Percentiles rank a stretch among this genome's conserved stretches.
Evolutionary conservation across 2,113 vertebrate species (phyloP).

Genomic region (Trachemys scripta): DNA sequence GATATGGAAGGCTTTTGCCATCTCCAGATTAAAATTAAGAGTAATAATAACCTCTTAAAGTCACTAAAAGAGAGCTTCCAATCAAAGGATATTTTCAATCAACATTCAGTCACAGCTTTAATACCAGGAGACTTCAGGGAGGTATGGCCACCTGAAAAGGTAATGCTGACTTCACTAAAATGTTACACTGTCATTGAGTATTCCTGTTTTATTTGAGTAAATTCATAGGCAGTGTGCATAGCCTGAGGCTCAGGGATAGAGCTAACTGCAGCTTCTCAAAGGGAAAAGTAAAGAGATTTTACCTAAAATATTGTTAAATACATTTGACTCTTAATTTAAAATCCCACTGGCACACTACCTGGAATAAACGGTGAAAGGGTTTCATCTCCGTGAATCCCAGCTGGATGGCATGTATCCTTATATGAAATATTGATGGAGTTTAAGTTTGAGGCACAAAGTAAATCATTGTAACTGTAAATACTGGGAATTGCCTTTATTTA

Average conservation of each 20-base stretch:
- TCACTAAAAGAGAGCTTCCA: constrained; percentile 24
- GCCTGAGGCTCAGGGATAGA: background rate
- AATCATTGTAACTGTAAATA: background rate
- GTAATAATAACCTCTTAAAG: background rate
- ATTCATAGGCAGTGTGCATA: background rate
- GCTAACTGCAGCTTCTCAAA: background rate
- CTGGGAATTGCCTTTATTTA: background rate
- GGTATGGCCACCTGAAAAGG: background rate
- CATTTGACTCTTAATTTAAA: background rate
- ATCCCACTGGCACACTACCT: background rate
- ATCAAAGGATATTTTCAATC: background rate
- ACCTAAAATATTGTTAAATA: background rate
- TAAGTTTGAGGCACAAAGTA: background rate
- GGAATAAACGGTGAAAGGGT: background rate
- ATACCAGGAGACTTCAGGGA: constrained; percentile 4
- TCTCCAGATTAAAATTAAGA: constrained; percentile 37
- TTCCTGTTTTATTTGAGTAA: constrained; percentile 7
- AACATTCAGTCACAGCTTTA: background rate
- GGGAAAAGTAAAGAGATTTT: background rate
- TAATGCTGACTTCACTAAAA: constrained; percentile 51
- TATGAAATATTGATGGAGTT: background rate
- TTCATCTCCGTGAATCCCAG: background rate
- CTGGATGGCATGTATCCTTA: background rate
- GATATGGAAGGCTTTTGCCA: constrained; percentile 1
- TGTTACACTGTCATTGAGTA: background rate